These are phyloP conservation scores for Brachionus rubens DNA, from an alignment of 1,140 invertebrate genomes.

Conservation along the genomic window DNA sequence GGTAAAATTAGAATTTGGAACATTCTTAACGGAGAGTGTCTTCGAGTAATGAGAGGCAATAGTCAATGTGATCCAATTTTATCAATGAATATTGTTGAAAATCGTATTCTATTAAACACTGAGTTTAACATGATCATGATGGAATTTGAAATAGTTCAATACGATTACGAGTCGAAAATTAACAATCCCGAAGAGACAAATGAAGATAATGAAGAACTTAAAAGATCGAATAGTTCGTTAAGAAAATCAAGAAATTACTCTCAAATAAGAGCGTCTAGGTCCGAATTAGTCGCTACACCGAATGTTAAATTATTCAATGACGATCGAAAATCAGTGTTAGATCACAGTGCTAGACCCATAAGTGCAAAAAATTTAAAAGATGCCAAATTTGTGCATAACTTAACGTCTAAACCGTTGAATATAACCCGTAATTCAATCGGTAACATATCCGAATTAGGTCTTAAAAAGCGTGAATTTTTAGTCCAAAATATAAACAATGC, in stretches of 20 bases:
- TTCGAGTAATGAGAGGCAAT: constrained; percentile 60
- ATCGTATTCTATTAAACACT: constrained; percentile 59
- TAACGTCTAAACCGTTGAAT: constrained; percentile 19
- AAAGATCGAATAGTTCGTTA: not conserved
- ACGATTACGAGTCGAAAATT: constrained; percentile 52
- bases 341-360: constrained; percentile 36
- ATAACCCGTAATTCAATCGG: constrained; percentile 22
- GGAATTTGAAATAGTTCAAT: constrained; percentile 58
- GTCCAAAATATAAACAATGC: constrained; percentile 6
- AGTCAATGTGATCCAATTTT: constrained; percentile 58
- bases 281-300: constrained; percentile 40
- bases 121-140: constrained; percentile 56
- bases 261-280: constrained; percentile 26
- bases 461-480: constrained; percentile 24
- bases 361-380: constrained; percentile 34
- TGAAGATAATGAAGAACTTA: not conserved
- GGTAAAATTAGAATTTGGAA: constrained; percentile 60
- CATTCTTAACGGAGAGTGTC: constrained; percentile 58
- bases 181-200: constrained; percentile 52
- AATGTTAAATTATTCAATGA: constrained; percentile 42
- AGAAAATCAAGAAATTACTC: constrained; percentile 23
- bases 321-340: constrained; percentile 16
- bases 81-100: constrained; percentile 47
- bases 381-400: constrained; percentile 15
- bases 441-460: constrained; percentile 38